phyloP scores from a whole-genome alignment of 2,797 vertebrate species.

The Chaenodraco wilsoni region DNA sequence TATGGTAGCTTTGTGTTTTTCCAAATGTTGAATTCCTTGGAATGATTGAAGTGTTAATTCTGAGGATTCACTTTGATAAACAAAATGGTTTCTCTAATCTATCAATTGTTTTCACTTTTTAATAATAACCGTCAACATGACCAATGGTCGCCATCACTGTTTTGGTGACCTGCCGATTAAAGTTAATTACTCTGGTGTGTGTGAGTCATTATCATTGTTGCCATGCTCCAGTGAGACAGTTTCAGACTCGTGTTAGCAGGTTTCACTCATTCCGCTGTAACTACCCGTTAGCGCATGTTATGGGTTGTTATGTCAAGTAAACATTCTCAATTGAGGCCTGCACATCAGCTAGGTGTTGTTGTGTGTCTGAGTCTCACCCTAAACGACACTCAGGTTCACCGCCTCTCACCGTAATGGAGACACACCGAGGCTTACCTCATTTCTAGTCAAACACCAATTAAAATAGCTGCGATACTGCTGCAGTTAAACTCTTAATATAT shows the following conservation, averaged over 20 bases:
- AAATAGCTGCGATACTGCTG: neutral
- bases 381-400: neutral
- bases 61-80: constrained; percentile 29
- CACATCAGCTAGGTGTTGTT: constrained; percentile 21
- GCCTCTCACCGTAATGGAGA: constrained; percentile 2
- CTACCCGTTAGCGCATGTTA: constrained; percentile 30
- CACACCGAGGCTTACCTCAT: neutral
- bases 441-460: neutral
- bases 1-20: constrained; percentile 41
- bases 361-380: constrained; percentile 15
- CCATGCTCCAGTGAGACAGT: constrained; percentile 34
- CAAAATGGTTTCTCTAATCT: constrained; percentile 11
- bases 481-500: neutral
- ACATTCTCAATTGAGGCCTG: constrained; percentile 26
- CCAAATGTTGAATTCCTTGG: constrained; percentile 30
- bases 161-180: constrained; percentile 36
- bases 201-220: constrained; percentile 49
- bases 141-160: constrained; percentile 25
- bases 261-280: constrained; percentile 50
- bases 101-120: neutral
- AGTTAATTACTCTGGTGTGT: constrained; percentile 45
- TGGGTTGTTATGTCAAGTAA: constrained; percentile 16
- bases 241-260: constrained; percentile 71
- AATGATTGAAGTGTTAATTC: constrained; percentile 49
- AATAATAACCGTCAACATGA: neutral